Conservation (phyloP, 2,888 invertebrate genomes). For the Isoperla grammatica region DNA sequence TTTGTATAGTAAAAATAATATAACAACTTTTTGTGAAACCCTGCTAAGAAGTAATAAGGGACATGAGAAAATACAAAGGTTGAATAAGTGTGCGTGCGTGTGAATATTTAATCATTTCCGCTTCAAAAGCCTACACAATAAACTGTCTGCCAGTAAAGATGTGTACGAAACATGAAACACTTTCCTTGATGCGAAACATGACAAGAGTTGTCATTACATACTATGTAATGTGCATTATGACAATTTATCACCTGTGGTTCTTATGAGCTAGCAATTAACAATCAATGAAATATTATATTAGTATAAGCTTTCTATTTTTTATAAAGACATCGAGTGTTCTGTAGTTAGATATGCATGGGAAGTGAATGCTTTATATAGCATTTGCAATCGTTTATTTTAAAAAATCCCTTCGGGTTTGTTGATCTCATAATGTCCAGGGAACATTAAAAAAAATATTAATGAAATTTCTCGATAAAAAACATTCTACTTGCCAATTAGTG, state of each 20-base stretch:
- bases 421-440: constrained; percentile 30
- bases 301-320: too few species aligned
- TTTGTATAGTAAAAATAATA: constrained; percentile 24
- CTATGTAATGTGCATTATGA: neutral
- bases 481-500: neutral
- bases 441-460: constrained; percentile 18
- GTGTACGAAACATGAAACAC: neutral
- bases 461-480: neutral
- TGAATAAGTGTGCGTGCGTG: constrained; percentile 6
- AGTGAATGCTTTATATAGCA: too few species aligned
- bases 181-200: too few species aligned
- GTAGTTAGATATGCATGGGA: too few species aligned
- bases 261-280: too few species aligned
- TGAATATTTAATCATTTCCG: neutral
- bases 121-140: neutral
- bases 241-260: too few species aligned
- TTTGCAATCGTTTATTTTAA: constrained; percentile 10
- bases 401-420: constrained; percentile 26
- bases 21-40: neutral
- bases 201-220: too few species aligned
- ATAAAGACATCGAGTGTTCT: too few species aligned
- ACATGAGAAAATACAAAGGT: constrained; percentile 2
- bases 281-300: too few species aligned
- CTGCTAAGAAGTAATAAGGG: constrained; percentile 2
- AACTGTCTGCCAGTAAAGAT: neutral